Base-by-base conservation (phyloP, 2,888 invertebrate species). In the Agrochola macilenta region DNA sequence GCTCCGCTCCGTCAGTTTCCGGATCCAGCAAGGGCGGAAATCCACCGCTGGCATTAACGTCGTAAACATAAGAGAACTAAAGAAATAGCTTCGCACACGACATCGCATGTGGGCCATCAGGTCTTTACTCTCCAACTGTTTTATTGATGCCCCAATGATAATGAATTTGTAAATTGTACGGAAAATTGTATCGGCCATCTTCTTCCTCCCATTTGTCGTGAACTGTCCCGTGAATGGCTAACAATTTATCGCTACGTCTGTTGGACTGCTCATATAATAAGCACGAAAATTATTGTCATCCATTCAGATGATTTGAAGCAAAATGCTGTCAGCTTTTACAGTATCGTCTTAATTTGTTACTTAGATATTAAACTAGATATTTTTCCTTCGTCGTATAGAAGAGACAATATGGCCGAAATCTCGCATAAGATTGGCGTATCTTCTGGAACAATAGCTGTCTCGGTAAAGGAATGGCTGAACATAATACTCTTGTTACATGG, bases 1-100 rank as follows among this genome's bases (percentile, higher is more conserved):
- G 84, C 88, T 78, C 86, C 89, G 92, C 92, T 91, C 90, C 90
- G 92, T 91, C 92, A 92, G 93, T 90, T 92, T 93, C 94, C 93
- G 91, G 90, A 84, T 84, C 89, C 86, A 89, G 86, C 83, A 85
- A 85, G 87, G 81, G 84, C 91, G 92, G 93, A 93, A 91, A 92
- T 90, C 91, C 91, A 90, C 90, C 88, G 89, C 88, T 87, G 89
- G 83, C 92, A 92, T 92, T 92, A 91, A 90, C 88, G 87, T 90
- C 89, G 91, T 89, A 90, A 91, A 92, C 91, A 90, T 88, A 89
- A 88, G 87, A 83, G 84, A 85, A 80, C 79, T 87, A 86, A 87
- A 91, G 88, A 89, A 91, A 91, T 89, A 83, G 87, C 82, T 85
- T 82, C 87, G 84, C 87, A 85, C 89, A 90, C 87, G 89, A 89